Conservation (phyloP, 2,113 vertebrate genomes). For the rabbit (Oryctolagus cuniculus) region DNA sequence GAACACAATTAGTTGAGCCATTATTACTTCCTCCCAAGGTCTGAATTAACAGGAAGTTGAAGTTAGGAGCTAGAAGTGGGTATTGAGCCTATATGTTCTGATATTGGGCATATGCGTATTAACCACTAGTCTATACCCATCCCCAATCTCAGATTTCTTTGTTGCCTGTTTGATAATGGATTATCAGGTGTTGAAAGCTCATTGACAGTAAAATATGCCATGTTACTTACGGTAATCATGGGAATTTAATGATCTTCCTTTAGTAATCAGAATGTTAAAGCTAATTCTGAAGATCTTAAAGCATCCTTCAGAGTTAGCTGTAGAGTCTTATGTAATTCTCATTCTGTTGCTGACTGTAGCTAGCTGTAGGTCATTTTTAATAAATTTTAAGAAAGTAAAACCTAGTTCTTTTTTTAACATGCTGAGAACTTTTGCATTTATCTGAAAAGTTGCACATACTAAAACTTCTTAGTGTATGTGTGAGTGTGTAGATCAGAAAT, state of each 20-base stretch:
- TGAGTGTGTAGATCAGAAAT: background rate
- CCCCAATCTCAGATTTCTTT: background rate
- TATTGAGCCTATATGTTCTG: too few species aligned
- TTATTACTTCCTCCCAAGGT: too few species aligned
- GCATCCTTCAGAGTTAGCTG: background rate
- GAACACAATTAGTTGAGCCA: too few species aligned
- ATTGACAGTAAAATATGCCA: background rate
- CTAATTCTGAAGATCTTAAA: constrained; percentile 39
- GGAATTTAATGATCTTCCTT: constrained; percentile 5
- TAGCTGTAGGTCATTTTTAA: constrained; percentile 28
- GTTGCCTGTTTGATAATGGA: constrained; percentile 35
- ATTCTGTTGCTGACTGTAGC: background rate
- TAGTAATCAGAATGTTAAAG: constrained; percentile 39
- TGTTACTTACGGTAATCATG: background rate
- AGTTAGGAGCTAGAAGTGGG: too few species aligned
- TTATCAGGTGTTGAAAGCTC: background rate
- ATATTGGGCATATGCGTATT: too few species aligned
- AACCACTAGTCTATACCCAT: too few species aligned
- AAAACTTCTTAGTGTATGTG: background rate
- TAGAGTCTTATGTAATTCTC: constrained; percentile 42
- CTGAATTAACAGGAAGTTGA: too few species aligned
- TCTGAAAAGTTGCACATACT: background rate
- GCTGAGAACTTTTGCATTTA: constrained; percentile 39
- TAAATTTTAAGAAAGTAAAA: constrained; percentile 52
- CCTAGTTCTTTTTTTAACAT: constrained; percentile 27